Conservation (phyloP, 2,888 invertebrate genomes). For the Cartodere bifasciata region DNA sequence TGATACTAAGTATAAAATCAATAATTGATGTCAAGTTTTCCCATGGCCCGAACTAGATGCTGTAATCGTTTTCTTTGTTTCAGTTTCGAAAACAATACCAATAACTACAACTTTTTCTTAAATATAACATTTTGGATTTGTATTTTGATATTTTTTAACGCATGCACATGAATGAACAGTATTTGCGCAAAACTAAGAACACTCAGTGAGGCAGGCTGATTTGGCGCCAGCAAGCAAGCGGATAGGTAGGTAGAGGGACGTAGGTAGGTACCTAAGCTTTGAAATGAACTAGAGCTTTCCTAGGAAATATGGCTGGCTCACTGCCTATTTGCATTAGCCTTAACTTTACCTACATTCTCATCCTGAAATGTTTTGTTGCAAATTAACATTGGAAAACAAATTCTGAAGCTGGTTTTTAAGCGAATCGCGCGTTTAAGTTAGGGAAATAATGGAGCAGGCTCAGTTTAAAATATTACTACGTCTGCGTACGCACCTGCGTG, state of each 20-base stretch:
- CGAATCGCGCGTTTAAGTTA: constrained; percentile 34
- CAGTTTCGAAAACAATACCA: too few species aligned
- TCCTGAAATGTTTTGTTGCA: too few species aligned
- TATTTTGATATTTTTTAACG: constrained; percentile 25
- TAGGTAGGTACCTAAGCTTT: too few species aligned
- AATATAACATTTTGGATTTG: too few species aligned
- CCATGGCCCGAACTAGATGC: constrained; percentile 30
- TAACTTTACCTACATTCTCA: too few species aligned
- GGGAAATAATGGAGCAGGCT: constrained; percentile 65
- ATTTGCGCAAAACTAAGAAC: constrained; percentile 24
- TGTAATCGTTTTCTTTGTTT: too few species aligned
- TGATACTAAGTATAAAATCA: constrained; percentile 33
- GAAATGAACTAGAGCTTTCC: too few species aligned
- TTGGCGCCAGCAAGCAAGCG: constrained; percentile 27
- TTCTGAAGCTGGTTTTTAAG: too few species aligned
- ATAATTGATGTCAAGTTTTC: constrained; percentile 30
- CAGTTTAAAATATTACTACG: constrained; percentile 79
- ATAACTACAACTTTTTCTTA: too few species aligned
- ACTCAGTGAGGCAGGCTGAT: constrained; percentile 22
- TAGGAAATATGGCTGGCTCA: constrained; percentile 26
- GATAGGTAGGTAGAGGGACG: too few species aligned
- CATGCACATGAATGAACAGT: constrained; percentile 30
- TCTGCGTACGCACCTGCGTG: constrained; percentile 97
- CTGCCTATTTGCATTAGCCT: neutral
- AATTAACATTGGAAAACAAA: too few species aligned